Evolutionary conservation across 2,888 invertebrate species (phyloP).

Genomic region (Coenonympha glycerion): DNA sequence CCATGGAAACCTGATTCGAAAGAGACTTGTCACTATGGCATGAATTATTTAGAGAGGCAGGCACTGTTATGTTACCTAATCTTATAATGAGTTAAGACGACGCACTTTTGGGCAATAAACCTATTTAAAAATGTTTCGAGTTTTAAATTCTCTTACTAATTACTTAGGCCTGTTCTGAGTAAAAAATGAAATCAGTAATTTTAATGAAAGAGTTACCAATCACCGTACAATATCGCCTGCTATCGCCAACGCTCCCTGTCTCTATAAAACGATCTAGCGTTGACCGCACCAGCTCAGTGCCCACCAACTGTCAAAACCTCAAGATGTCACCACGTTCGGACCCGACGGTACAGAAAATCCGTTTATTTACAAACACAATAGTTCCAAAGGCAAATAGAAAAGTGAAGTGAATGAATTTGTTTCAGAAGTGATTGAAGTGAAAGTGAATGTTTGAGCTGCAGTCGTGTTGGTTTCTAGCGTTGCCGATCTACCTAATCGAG

Average conservation of each 20-base stretch:
- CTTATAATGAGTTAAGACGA: no score
- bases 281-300: constrained; percentile 34
- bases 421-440: background rate
- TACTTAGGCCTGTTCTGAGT: background rate
- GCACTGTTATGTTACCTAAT: no score
- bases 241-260: constrained; percentile 40
- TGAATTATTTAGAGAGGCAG: no score
- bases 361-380: constrained; percentile 15
- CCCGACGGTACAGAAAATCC: constrained; percentile 50
- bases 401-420: constrained; percentile 11
- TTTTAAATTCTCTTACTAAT: background rate
- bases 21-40: no score
- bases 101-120: no score
- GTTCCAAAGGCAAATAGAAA: background rate
- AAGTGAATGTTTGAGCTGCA: background rate
- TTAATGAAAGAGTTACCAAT: constrained; percentile 11
- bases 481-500: no score
- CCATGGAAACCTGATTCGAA: no score
- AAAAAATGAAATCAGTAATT: constrained; percentile 9
- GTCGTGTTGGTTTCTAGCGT: no score
- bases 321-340: constrained; percentile 63
- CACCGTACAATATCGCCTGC: constrained; percentile 12
- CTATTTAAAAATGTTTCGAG: background rate
- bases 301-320: constrained; percentile 52
- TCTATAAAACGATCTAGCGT: constrained; percentile 62